Percentiles rank a stretch among this genome's conserved stretches.
These are phyloP conservation scores for Allygus modestus DNA, from an alignment of 2,888 invertebrate species.

Conservation along the genomic window DNA sequence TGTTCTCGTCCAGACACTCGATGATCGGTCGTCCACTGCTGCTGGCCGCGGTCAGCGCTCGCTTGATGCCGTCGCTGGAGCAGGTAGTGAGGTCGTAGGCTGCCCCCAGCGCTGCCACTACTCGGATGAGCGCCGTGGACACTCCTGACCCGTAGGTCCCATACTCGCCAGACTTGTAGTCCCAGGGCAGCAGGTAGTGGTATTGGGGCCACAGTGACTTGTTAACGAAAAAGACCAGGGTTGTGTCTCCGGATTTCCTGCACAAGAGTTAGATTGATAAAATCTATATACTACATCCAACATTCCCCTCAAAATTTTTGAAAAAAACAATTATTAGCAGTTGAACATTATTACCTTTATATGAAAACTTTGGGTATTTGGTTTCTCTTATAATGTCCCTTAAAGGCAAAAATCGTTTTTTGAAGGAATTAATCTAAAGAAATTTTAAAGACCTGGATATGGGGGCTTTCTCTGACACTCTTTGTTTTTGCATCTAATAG, in stretches of 20 bases:
- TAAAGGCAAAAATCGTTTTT: too few relatives aligned
- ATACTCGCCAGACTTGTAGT: constrained; percentile 90
- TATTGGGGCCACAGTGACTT: constrained; percentile 90
- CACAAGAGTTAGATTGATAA: neutral
- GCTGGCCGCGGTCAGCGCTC: constrained; percentile 80
- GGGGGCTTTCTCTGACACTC: too few relatives aligned
- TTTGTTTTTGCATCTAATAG: too few relatives aligned
- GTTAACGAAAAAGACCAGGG: constrained; percentile 84
- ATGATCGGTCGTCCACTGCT: constrained; percentile 78
- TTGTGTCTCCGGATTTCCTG: constrained; percentile 84
- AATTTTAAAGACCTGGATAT: too few relatives aligned
- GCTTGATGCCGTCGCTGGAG: constrained; percentile 80
- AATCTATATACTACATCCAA: constrained; percentile 61
- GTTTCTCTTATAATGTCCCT: too few relatives aligned
- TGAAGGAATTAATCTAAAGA: too few relatives aligned
- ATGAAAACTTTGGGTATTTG: too few relatives aligned
- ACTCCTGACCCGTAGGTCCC: constrained; percentile 85
- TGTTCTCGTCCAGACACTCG: constrained; percentile 77
- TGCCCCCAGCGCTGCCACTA: constrained; percentile 83
- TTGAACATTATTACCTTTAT: too few relatives aligned
- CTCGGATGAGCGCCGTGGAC: constrained; percentile 82
- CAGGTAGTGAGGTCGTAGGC: constrained; percentile 82
- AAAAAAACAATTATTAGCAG: too few relatives aligned
- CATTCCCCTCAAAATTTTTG: too few relatives aligned
- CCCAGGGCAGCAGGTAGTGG: constrained; percentile 87